These are phyloP conservation scores for Perdita meconis DNA, from an alignment of 2,888 invertebrate genomes.

Conservation along the genomic window DNA sequence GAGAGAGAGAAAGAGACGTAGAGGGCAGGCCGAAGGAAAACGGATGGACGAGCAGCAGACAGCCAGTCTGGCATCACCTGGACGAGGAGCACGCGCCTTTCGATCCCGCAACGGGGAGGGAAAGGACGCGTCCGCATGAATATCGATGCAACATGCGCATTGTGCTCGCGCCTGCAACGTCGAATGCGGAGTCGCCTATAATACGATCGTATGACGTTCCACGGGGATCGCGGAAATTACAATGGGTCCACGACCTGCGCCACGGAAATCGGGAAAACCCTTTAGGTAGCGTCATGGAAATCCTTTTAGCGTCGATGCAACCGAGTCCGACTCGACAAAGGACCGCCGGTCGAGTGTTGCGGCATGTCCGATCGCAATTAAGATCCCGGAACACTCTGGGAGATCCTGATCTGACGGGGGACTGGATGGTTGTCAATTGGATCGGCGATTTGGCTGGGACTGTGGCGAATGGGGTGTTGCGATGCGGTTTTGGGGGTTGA, in stretches of 20 bases:
- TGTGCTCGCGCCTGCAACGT: conserved; percentile 55
- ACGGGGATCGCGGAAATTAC: conserved; percentile 52
- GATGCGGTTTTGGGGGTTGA: neutral
- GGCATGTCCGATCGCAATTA: conserved; percentile 41
- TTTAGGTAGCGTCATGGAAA: conserved; percentile 64
- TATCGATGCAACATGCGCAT: conserved; percentile 72
- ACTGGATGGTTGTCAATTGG: conserved; percentile 1
- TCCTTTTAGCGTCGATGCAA: conserved; percentile 64
- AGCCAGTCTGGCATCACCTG: conserved; percentile 69
- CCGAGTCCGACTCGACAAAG: conserved; percentile 39
- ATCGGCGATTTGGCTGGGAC: neutral
- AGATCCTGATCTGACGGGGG: neutral
- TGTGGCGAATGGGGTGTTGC: neutral
- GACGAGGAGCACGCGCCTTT: conserved; percentile 72
- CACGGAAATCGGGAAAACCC: conserved; percentile 39
- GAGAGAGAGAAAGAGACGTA: conserved; percentile 9
- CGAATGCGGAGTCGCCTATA: conserved; percentile 56
- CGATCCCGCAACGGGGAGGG: conserved; percentile 25
- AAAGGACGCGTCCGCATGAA: conserved; percentile 56
- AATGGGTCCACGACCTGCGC: conserved; percentile 54
- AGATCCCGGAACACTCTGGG: conserved; percentile 15
- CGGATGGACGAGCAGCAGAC: conserved; percentile 53
- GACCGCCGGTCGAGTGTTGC: conserved; percentile 38
- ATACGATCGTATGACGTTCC: conserved; percentile 59
- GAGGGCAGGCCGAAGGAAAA: conserved; percentile 38